These are phyloP conservation scores for Thinocorus orbignyianus DNA, from an alignment of 2,113 vertebrate species.

Conservation along the genomic window DNA sequence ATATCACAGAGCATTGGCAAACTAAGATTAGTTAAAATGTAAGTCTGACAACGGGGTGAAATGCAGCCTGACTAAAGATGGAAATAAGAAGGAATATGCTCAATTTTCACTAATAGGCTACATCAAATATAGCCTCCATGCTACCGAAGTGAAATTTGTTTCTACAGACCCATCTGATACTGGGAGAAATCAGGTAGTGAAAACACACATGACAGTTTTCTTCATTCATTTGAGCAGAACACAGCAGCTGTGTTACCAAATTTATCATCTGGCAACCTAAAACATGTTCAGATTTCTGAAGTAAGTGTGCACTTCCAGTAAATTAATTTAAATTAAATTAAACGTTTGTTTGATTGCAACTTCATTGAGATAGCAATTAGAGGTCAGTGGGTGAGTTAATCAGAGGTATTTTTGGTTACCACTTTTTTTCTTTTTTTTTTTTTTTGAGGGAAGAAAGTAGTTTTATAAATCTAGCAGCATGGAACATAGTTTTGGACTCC, in stretches of 20 bases:
- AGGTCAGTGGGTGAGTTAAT: not conserved
- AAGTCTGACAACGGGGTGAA: not conserved
- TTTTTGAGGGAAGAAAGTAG: not conserved
- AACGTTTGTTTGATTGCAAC: not conserved
- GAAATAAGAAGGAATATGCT: not conserved
- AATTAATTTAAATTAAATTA: conserved; percentile 5
- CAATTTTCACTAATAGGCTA: not conserved
- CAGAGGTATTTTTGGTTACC: not conserved
- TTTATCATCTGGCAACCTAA: not conserved
- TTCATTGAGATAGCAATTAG: not conserved
- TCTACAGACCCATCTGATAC: not conserved
- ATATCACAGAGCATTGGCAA: not conserved
- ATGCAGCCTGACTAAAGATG: not conserved
- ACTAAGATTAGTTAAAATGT: not conserved
- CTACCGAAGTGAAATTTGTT: not conserved
- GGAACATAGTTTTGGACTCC: not conserved
- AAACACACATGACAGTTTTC: not conserved
- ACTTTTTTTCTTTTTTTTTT: not conserved
- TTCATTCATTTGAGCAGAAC: not conserved
- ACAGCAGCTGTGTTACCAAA: not conserved
- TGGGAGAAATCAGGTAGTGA: not conserved
- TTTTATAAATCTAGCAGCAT: not conserved
- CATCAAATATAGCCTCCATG: not conserved
- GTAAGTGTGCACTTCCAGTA: not conserved
- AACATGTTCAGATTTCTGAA: not conserved